Evolutionary conservation across 2,888 invertebrate species (phyloP).

Genomic region (Itoplectis maculator): DNA sequence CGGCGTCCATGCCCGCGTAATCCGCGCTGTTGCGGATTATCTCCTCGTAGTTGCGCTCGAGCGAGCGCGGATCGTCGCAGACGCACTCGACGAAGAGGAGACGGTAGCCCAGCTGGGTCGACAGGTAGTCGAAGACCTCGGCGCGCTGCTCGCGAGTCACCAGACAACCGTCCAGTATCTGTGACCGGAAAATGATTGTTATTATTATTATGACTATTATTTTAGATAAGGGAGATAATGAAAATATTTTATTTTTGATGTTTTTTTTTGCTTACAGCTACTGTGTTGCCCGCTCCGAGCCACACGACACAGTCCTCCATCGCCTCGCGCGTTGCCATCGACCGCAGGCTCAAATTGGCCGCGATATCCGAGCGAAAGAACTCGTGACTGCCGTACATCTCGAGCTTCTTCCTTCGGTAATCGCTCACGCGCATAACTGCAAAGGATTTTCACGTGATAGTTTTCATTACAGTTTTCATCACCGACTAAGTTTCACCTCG

Average conservation of each 20-base stretch:
- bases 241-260: background rate
- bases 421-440: slow-evolving; percentile 97
- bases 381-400: slow-evolving; percentile 93
- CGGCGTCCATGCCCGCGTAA: slow-evolving; percentile 92
- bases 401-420: slow-evolving; percentile 93
- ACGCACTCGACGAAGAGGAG: slow-evolving; percentile 97
- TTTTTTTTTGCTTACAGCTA: slow-evolving; percentile 88
- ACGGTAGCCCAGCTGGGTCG: slow-evolving; percentile 91
- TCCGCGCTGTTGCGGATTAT: slow-evolving; percentile 95
- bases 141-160: slow-evolving; percentile 93
- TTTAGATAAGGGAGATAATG: slow-evolving; percentile 8
- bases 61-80: slow-evolving; percentile 91
- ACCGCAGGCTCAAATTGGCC: slow-evolving; percentile 92
- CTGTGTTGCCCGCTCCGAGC: slow-evolving; percentile 91
- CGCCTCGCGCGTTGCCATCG: slow-evolving; percentile 93
- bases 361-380: slow-evolving; percentile 95
- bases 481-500: background rate
- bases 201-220: slow-evolving; percentile 1
- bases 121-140: slow-evolving; percentile 90
- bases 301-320: slow-evolving; percentile 94
- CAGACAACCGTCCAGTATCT: slow-evolving; percentile 97
- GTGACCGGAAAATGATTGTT: background rate
- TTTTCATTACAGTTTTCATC: background rate
- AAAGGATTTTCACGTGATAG: slow-evolving; percentile 67
- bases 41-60: slow-evolving; percentile 91